A percentile compares a stretch with the other conserved stretches of the same genome.
Evolutionary conservation across 1,140 invertebrate species (phyloP).

Genomic region (Plectus sambesii): DNA sequence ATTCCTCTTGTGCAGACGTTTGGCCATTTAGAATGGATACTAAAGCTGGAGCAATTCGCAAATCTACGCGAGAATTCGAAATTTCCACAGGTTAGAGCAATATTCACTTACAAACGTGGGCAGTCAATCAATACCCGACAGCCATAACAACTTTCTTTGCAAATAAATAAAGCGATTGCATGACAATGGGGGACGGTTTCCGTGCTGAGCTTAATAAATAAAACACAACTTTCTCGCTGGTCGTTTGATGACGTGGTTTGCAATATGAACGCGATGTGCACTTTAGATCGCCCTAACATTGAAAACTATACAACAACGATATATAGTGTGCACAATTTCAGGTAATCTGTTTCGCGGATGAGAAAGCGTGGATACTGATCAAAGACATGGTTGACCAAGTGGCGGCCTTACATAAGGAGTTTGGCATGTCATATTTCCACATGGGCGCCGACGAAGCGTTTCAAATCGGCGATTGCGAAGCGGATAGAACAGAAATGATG

Average conservation of each 20-base stretch:
- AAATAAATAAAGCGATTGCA: too few species aligned
- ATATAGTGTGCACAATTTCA: conserved; percentile 34
- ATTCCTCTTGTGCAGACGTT: conserved; percentile 90
- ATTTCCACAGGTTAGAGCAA: conserved; percentile 43
- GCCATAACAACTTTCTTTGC: too few species aligned
- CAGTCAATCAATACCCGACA: too few species aligned
- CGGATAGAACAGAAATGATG: conserved; percentile 23
- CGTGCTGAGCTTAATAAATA: conserved; percentile 14
- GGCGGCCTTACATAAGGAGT: conserved; percentile 48
- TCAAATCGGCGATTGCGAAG: conserved; percentile 40
- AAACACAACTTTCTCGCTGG: too few species aligned
- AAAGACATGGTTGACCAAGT: conserved; percentile 55
- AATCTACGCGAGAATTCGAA: conserved; percentile 52
- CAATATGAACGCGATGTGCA: too few species aligned
- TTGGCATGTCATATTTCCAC: conserved; percentile 47
- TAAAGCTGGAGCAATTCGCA: conserved; percentile 44
- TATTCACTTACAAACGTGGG: conserved; percentile 14
- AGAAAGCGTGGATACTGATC: conserved; percentile 50
- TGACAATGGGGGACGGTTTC: too few species aligned
- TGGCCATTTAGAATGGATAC: conserved; percentile 66
- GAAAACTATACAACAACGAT: neutral
- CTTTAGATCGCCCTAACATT: conserved; percentile 4
- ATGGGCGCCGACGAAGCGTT: conserved; percentile 52
- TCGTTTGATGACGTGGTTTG: too few species aligned
- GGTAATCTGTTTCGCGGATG: conserved; percentile 51